Evolutionary conservation across 2,888 invertebrate genomes (phyloP), one percentile per base, ranked within the genome.

Genomic region (Teleogryllus oceanicus): DNA sequence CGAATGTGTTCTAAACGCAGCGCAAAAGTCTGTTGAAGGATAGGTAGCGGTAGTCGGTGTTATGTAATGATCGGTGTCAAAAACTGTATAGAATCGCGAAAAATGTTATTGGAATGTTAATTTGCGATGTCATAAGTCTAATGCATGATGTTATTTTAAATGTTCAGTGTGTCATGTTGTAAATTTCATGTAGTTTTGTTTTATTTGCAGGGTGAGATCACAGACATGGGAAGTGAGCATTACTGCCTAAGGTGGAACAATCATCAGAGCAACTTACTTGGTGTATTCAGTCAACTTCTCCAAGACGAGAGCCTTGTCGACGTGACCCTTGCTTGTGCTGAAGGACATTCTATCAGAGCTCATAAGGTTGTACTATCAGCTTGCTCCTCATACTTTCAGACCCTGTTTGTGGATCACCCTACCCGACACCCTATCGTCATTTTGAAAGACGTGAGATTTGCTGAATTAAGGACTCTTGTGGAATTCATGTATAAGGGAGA

Each of bases 201-300:
- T 78, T 49, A 86, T 88, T 90, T 93, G 94, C 92, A 94, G 92
- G 92, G 92, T 79, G 82, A 81, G 92, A 93, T 93, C 92, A 93
- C 92, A 94, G 95, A 94, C 94, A 95, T 95, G 95, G 95, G 95
- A 94, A 96, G 96, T 95, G 96, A 96, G 94, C 96, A 96, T 92
- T 96, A 96, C 93, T 96, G 96, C 92, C 94, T 96, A 92, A 95
- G 96, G 94, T 96, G 96, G 96, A 96, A 96, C 93, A 96, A 96
- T 95, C 96, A 96, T 95, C 96, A 96, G 93, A 95, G 94, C 92
- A 96, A 96, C 93, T 93, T 96, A 92, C 93, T 96, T 92, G 96
- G 95, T 90, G 96, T 96, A 89, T 96, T 96, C 92, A 96, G 95
- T 92, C 96, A 96, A 92, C 93, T 96, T 90, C 92, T 96, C 88